phyloP scores from a whole-genome alignment of 2,113 vertebrate genomes.

The Osmerus eperlanus region DNA sequence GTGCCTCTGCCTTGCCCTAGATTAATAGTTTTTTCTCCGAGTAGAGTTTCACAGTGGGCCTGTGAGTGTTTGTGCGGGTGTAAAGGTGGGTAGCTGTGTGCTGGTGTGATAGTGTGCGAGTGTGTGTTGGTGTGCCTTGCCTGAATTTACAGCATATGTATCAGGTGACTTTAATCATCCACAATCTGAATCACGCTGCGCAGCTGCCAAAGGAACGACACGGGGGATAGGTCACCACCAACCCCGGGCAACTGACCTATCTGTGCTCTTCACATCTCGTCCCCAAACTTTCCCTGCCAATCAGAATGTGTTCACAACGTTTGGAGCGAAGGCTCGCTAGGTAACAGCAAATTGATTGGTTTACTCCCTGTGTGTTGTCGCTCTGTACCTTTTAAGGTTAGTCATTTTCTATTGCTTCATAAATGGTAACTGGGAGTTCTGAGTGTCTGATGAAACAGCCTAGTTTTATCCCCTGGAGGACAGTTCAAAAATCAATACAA shows the following conservation, averaged over 20 bases:
- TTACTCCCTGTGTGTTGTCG: too few species aligned
- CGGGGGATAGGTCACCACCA: not conserved
- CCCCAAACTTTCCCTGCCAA: not conserved
- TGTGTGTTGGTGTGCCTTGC: not conserved
- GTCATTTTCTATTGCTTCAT: not conserved
- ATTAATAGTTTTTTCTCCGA: not conserved
- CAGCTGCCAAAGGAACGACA: conserved; percentile 3
- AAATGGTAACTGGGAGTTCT: not conserved
- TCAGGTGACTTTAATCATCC: not conserved
- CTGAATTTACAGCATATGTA: not conserved
- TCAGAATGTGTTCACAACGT: not conserved
- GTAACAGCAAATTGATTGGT: not conserved
- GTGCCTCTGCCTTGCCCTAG: too few species aligned
- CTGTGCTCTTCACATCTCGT: not conserved
- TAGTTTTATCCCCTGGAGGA: not conserved
- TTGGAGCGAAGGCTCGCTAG: not conserved
- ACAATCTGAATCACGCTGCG: not conserved
- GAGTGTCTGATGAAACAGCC: not conserved
- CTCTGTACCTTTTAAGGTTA: not conserved
- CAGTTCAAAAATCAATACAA: not conserved
- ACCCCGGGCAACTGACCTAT: not conserved
- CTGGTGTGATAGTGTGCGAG: not conserved
- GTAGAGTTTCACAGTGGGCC: not conserved
- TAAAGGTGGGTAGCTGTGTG: not conserved
- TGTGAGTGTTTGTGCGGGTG: not conserved